These are phyloP conservation scores for Suricata suricatta DNA, from an alignment of 2,113 vertebrate species.

Conservation along the genomic window DNA sequence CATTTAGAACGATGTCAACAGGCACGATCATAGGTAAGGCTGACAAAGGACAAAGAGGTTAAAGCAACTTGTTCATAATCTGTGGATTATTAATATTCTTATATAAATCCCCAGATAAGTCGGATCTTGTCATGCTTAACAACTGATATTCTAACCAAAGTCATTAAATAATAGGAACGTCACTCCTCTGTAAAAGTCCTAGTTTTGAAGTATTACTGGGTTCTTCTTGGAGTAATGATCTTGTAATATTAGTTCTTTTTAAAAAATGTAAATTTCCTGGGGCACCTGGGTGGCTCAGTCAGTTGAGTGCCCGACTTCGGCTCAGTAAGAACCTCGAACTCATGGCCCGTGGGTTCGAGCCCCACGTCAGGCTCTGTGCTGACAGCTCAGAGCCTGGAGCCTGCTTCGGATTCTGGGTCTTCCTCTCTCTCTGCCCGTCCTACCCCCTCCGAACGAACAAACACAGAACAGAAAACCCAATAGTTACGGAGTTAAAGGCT, in stretches of 20 bases:
- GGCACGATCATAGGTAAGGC: not conserved
- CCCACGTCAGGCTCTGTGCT: too few species aligned
- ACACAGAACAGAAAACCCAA: too few species aligned
- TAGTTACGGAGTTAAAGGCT: conserved; percentile 3
- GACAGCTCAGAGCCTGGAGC: too few species aligned
- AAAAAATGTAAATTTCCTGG: not conserved
- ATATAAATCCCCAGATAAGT: not conserved
- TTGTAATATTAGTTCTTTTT: not conserved
- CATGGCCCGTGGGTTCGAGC: too few species aligned
- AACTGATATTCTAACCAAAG: conserved; percentile 14
- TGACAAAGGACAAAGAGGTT: conserved; percentile 6
- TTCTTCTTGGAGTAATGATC: conserved; percentile 1
- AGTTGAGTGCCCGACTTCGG: too few species aligned
- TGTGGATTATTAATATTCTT: conserved; percentile 22
- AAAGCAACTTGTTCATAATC: conserved; percentile 23
- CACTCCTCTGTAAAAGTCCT: conserved; percentile 16
- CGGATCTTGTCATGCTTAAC: conserved; percentile 25
- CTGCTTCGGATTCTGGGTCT: too few species aligned
- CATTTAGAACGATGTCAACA: conserved; percentile 19
- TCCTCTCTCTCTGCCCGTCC: too few species aligned
- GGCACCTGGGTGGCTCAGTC: too few species aligned
- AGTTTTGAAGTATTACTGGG: conserved; percentile 30
- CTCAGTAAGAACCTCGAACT: too few species aligned
- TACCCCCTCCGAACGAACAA: too few species aligned
- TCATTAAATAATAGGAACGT: conserved; percentile 12